Evolutionary conservation across 2,113 vertebrate species (phyloP).

Genomic region (Python bivittatus): DNA sequence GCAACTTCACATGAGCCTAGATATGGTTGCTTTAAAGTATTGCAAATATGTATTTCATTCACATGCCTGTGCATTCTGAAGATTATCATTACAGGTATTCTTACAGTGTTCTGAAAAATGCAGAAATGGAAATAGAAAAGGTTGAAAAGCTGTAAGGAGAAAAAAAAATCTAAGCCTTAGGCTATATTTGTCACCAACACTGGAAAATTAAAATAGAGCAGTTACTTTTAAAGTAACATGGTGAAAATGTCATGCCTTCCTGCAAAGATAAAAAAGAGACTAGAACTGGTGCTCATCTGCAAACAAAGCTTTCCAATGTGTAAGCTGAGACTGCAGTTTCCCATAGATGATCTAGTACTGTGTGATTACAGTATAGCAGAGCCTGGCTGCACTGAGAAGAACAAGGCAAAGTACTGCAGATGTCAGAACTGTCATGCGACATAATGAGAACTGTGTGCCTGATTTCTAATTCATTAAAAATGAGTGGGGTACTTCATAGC

Average conservation of each 20-base stretch:
- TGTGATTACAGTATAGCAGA: not conserved
- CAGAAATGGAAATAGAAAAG: not conserved
- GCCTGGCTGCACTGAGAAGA: not conserved
- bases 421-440: not conserved
- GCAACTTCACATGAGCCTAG: not conserved
- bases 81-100: not conserved
- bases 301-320: conserved; percentile 14
- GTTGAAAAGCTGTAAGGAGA: not conserved
- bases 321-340: conserved; percentile 1
- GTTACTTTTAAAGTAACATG: conserved; percentile 10
- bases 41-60: not conserved
- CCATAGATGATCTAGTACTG: not conserved
- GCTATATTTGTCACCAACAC: not conserved
- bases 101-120: fast-evolving
- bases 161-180: not conserved
- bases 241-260: not conserved
- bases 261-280: not conserved
- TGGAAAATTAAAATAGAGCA: not conserved
- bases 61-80: not conserved
- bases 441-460: fast-evolving
- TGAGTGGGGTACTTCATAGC: not conserved
- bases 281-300: not conserved
- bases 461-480: not conserved
- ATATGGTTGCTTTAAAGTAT: not conserved
- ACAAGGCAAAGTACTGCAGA: not conserved